phyloP scores from a whole-genome alignment of 1,140 invertebrate species.

The Leptinotarsa defecta region DNA sequence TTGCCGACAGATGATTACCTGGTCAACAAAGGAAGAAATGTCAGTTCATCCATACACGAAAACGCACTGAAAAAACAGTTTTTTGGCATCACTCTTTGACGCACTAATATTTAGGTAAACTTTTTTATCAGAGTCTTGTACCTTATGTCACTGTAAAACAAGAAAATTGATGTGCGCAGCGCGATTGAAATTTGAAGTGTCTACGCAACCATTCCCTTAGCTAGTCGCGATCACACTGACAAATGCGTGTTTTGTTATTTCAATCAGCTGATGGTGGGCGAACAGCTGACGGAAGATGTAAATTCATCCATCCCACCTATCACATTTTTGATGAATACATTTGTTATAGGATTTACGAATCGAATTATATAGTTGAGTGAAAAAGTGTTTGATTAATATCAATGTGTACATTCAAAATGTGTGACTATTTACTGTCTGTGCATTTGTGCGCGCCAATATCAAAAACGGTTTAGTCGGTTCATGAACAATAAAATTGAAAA shows the following conservation, averaged over 20 bases:
- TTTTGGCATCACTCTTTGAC: constrained; percentile 15
- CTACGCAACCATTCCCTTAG: neutral
- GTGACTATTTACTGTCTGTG: no score
- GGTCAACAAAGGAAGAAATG: constrained; percentile 43
- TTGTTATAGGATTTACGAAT: neutral
- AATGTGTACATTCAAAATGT: no score
- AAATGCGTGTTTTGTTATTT: constrained; percentile 44
- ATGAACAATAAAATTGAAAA: no score
- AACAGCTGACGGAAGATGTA: constrained; percentile 44
- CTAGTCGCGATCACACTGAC: constrained; percentile 25
- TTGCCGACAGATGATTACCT: constrained; percentile 42
- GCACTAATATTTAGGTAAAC: neutral
- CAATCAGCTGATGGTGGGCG: constrained; percentile 46
- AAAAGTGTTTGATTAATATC: no score
- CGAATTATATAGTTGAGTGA: neutral
- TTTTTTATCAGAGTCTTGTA: neutral
- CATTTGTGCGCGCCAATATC: no score
- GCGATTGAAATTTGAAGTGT: neutral
- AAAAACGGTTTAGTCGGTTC: no score
- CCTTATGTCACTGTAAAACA: no score
- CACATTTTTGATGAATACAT: neutral
- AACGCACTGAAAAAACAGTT: neutral
- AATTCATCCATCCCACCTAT: constrained; percentile 39
- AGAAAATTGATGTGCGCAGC: neutral
- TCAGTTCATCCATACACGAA: constrained; percentile 34